Percentiles rank a stretch among this genome's conserved stretches.
Evolutionary conservation across 1,140 invertebrate species (phyloP).

Genomic region (Olivierus martensii): DNA sequence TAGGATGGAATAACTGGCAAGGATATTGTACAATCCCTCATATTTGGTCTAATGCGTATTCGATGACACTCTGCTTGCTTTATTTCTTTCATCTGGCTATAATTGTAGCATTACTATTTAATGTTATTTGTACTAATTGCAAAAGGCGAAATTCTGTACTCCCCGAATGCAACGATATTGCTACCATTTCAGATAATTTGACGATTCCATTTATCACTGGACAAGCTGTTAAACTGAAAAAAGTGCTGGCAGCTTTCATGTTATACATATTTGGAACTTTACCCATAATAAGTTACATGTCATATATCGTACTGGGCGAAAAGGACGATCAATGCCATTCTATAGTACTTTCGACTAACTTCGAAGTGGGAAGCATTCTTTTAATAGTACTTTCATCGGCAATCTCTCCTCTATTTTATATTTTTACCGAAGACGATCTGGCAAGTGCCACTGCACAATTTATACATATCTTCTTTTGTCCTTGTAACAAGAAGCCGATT

Average conservation of each 20-base stretch:
- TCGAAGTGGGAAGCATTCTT: conserved; percentile 4
- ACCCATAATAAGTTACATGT: conserved; percentile 6
- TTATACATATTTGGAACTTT: conserved; percentile 2
- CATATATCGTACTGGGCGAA: not conserved
- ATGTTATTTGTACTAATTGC: not conserved
- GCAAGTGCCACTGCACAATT: conserved; percentile 1
- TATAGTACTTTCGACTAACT: not conserved
- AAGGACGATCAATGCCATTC: not conserved
- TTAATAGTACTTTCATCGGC: conserved; percentile 9
- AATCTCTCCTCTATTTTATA: conserved; percentile 2
- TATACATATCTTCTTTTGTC: not conserved
- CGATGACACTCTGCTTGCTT: conserved; percentile 3
- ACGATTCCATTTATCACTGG: not conserved
- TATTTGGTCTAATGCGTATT: not conserved
- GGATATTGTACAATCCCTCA: not conserved
- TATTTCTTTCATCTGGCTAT: conserved; percentile 10
- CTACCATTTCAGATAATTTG: not conserved
- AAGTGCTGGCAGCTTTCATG: not conserved
- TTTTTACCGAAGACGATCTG: conserved; percentile 6
- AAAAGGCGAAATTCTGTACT: not conserved
- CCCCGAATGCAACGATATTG: not conserved
- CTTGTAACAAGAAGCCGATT: no score
- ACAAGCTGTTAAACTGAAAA: not conserved
- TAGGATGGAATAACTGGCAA: conserved; percentile 6
- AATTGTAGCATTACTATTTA: not conserved